Evolutionary conservation across 2,797 vertebrate species (phyloP), one percentile per base, ranked within the genome.

Genomic region (Sarcoramphus papa): DNA sequence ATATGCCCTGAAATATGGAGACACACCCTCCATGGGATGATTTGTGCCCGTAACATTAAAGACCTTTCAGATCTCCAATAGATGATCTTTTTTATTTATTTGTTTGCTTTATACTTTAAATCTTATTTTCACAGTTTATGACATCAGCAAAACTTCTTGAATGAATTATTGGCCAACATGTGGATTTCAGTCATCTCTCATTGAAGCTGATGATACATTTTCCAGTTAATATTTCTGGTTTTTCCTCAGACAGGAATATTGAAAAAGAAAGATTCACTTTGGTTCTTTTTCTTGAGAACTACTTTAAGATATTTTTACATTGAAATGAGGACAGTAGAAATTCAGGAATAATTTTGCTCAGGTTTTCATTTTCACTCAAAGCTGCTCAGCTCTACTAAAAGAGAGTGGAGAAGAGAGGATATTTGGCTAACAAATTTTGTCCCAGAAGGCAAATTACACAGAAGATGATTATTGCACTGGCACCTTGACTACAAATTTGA

Each of bases 401-500:
- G 40, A 47, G n/a, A 91, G 75, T 37, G 50, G 24, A 67, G 22
- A 88, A 93, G 57, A 91, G 18, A 69, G 53, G 9, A 33, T 47
- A 79, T 91, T 81, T 89, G 45, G 47, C 57, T 96, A 93, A 92
- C 21, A 85, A 91, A 79, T 76, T 50, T 80, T 93, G 20, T 87
- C 79, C 59, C 76, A 73, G 64, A 94, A 94, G 64, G n/a, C 63
- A 97, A 85, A 88, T 92, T 94, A 69, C 60, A 77, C 22, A 94
- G 43, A 92, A 67, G 9, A 70, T 75, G 28, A 85, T 83, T 85
- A 80, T 93, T 96, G n/a, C 35, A 88, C 54, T 64, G 41, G 43
- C 50, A 95, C 37, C 53, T 96, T 85, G 69, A 78, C 82, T 96
- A 70, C 78, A 97, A 93, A 96, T 93, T 96, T 50, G 3, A 22